Percentiles rank a stretch among this genome's conserved stretches.
These are phyloP conservation scores for Drosophila arizonae DNA, from an alignment of 1,140 invertebrate genomes.

Conservation along the genomic window DNA sequence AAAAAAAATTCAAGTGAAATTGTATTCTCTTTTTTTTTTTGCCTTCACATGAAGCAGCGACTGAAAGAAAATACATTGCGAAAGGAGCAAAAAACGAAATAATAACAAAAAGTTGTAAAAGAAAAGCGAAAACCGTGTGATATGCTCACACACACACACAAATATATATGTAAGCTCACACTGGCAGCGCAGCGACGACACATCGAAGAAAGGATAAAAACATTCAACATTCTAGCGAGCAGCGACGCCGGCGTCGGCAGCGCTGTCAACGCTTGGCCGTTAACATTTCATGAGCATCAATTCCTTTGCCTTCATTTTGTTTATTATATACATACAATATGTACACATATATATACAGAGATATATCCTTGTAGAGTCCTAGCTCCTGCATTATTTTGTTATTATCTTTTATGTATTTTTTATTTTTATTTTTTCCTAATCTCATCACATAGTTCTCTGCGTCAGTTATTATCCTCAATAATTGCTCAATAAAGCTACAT, in stretches of 20 bases:
- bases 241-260: constrained; percentile 29
- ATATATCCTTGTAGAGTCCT: background rate
- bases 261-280: constrained; percentile 40
- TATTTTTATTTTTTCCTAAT: constrained; percentile 10
- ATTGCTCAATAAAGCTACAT: constrained; percentile 23
- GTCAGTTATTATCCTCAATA: constrained; percentile 4
- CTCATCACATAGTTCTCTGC: background rate
- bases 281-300: constrained; percentile 78
- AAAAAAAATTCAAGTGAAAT: constrained; percentile 74
- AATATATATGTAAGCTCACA: constrained; percentile 16
- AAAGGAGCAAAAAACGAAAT: constrained; percentile 76
- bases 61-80: constrained; percentile 77
- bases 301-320: constrained; percentile 77
- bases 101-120: constrained; percentile 81
- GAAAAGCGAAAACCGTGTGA: constrained; percentile 80
- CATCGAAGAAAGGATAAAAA: constrained; percentile 78
- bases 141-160: constrained; percentile 66
- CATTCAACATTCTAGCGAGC: constrained; percentile 51
- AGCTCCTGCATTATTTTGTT: background rate
- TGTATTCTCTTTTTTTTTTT: constrained; percentile 58
- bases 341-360: background rate
- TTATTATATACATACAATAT: constrained; percentile 54
- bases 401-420: background rate
- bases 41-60: constrained; percentile 66
- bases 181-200: constrained; percentile 60